Conservation (phyloP, 2,797 vertebrate genomes). For the Rhinoraja longicauda region DNA sequence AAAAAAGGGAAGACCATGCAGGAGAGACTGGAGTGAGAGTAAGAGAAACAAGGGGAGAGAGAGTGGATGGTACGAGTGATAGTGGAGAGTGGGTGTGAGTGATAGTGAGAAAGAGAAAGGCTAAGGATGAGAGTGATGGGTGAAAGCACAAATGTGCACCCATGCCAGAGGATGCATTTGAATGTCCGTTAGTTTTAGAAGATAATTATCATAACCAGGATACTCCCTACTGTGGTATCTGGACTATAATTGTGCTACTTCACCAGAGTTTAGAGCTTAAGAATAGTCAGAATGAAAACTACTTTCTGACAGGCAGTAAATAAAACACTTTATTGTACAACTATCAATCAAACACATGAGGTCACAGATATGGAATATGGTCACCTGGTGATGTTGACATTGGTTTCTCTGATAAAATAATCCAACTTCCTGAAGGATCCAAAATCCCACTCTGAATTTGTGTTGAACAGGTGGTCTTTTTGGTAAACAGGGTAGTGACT, state of each 20-base stretch:
- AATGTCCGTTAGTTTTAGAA: too few relatives aligned
- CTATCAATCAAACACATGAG: neutral
- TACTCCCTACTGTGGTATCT: neutral
- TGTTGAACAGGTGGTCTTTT: slow-evolving; percentile 85
- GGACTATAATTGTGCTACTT: too few relatives aligned
- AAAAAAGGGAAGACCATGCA: too few relatives aligned
- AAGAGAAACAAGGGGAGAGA: too few relatives aligned
- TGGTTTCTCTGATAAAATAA: slow-evolving; percentile 73
- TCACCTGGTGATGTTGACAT: slow-evolving; percentile 73
- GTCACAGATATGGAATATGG: neutral
- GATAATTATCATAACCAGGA: too few relatives aligned
- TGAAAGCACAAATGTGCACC: too few relatives aligned
- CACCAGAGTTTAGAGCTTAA: neutral
- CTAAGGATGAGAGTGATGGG: too few relatives aligned
- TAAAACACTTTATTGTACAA: neutral
- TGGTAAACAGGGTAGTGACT: slow-evolving; percentile 88
- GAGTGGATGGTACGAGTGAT: too few relatives aligned
- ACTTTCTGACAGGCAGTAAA: neutral
- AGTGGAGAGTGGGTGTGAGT: too few relatives aligned
- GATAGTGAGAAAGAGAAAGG: too few relatives aligned
- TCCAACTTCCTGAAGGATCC: slow-evolving; percentile 75
- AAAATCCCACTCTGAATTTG: slow-evolving; percentile 83
- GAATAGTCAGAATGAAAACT: neutral
- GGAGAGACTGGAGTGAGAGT: too few relatives aligned
- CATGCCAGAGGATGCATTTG: too few relatives aligned